Percentiles rank a stretch among this genome's conserved stretches.
Conservation (phyloP, 2,797 vertebrate genomes). For the Hirundo rustica region DNA sequence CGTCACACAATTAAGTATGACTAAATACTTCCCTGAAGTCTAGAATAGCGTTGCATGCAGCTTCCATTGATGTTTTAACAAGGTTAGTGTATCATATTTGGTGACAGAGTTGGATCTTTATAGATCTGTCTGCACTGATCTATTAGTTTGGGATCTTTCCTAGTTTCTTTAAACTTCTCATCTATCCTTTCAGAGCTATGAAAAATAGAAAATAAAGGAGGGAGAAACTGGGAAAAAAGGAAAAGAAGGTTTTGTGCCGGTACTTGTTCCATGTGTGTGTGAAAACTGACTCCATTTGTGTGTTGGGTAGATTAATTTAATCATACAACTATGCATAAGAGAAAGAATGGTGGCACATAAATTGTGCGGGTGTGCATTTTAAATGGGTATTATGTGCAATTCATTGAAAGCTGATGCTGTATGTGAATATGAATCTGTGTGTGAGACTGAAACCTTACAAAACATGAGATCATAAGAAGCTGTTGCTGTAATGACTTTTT, state of each 20-base stretch:
- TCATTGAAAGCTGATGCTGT: slow-evolving; percentile 64
- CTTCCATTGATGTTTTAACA: slow-evolving; percentile 13
- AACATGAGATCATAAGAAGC: slow-evolving; percentile 64
- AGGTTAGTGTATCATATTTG: slow-evolving; percentile 6
- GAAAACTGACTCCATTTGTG: slow-evolving; percentile 65
- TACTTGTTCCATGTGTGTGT: slow-evolving; percentile 66
- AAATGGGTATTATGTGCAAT: slow-evolving; percentile 77
- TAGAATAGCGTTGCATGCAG: slow-evolving; percentile 36
- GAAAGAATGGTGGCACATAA: slow-evolving; percentile 69
- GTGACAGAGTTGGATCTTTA: slow-evolving; percentile 32
- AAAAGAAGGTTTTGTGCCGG: slow-evolving; percentile 9
- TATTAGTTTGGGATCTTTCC: slow-evolving; percentile 53
- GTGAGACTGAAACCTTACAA: slow-evolving; percentile 67
- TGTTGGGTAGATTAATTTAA: slow-evolving; percentile 70
- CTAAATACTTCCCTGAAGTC: not conserved
- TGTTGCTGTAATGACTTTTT: slow-evolving; percentile 76
- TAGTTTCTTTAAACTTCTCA: slow-evolving; percentile 57
- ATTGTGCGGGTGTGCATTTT: slow-evolving; percentile 64
- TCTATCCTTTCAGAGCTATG: slow-evolving; percentile 50
- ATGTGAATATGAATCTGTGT: slow-evolving; percentile 68
- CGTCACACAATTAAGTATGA: not conserved
- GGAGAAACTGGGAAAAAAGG: slow-evolving; percentile 33
- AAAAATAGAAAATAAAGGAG: slow-evolving; percentile 65
- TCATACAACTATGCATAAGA: slow-evolving; percentile 78
- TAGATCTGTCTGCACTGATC: slow-evolving; percentile 52